Evolutionary conservation across 2,113 vertebrate genomes (phyloP), one percentile per base, ranked within the genome.

Genomic region (Hirundichthys speculiger): DNA sequence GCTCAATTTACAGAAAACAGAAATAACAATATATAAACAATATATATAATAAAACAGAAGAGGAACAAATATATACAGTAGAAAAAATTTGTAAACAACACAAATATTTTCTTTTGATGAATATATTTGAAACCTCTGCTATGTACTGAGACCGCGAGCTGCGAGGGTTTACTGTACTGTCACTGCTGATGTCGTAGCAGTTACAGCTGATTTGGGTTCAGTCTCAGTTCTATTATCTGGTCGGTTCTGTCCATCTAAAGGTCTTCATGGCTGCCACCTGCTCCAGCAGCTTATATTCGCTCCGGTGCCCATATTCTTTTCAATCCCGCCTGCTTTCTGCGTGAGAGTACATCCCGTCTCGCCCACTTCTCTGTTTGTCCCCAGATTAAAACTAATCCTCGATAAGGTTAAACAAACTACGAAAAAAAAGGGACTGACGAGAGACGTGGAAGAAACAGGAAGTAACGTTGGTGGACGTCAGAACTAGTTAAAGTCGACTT

Each of bases 351-450:
- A 38, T 53, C 46, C 52, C 1, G 0, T 22, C 13, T 50, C 46
- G 61, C 60, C 71, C 76, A 12, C 22, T 48, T 19, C 13, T 41
- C 14, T 51, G 18, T 54, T 21, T 42, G 58, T 59, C 47, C 11
- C 14, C 49, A 53, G 52, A 51, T 48, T 63, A 38, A 65, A 72
- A 45, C 16, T 55, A 64, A 71, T 63, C 75, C 48, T 42, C 34
- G 40, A 39, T 27, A 46, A 68, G 65, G 58, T 21, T 43, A 25
- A 72, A 70, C 20, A 61, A 68, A 73, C 54, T 10, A 38, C 20
- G 39, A 63, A 18, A 57, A 63, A 48, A 51, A 58, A 27, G 45
- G 43, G 27, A 1, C 18, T 11, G 22, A 63, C 43, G 38, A 67
- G 42, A 69, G 13, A 3, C 18, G 15, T 6, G 5, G 11, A 27